Conservation (phyloP, 1,140 invertebrate genomes). For the Ephestia elutella region DNA sequence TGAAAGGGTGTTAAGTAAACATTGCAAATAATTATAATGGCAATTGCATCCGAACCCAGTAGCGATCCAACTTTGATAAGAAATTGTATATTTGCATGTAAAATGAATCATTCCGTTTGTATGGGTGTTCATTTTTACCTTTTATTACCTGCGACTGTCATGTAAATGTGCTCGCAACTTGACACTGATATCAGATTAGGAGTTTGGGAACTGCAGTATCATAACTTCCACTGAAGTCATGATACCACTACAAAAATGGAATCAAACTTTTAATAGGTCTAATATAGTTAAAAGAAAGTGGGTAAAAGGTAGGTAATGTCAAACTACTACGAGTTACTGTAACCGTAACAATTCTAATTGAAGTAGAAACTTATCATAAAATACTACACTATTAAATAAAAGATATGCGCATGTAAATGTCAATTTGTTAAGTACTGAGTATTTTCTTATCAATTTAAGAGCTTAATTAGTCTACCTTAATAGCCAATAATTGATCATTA, state of each 20-base stretch:
- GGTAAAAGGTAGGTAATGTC: too few relatives aligned
- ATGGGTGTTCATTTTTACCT: slow-evolving; percentile 46
- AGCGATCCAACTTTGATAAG: slow-evolving; percentile 55
- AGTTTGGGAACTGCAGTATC: slow-evolving; percentile 39
- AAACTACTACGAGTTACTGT: too few relatives aligned
- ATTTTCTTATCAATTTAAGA: too few relatives aligned
- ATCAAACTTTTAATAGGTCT: too few relatives aligned
- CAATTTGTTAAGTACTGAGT: too few relatives aligned
- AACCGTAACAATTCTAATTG: too few relatives aligned
- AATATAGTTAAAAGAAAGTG: too few relatives aligned
- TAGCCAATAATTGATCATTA: too few relatives aligned
- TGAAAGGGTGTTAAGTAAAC: slow-evolving; percentile 76
- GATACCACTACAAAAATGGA: too few relatives aligned
- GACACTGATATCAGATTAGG: slow-evolving; percentile 70
- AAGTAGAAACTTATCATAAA: too few relatives aligned
- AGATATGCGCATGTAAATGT: too few relatives aligned
- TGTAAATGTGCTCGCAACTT: slow-evolving; percentile 64
- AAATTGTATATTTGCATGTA: slow-evolving; percentile 64
- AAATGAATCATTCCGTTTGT: slow-evolving; percentile 42
- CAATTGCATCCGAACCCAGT: slow-evolving; percentile 55
- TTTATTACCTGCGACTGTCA: slow-evolving; percentile 55
- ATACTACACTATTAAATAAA: neutral
- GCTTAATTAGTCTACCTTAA: slow-evolving; percentile 19
- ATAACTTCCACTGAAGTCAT: too few relatives aligned
- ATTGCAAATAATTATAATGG: slow-evolving; percentile 75